These are phyloP conservation scores for Heliconius charithonia DNA, from an alignment of 2,888 invertebrate genomes.

Conservation along the genomic window DNA sequence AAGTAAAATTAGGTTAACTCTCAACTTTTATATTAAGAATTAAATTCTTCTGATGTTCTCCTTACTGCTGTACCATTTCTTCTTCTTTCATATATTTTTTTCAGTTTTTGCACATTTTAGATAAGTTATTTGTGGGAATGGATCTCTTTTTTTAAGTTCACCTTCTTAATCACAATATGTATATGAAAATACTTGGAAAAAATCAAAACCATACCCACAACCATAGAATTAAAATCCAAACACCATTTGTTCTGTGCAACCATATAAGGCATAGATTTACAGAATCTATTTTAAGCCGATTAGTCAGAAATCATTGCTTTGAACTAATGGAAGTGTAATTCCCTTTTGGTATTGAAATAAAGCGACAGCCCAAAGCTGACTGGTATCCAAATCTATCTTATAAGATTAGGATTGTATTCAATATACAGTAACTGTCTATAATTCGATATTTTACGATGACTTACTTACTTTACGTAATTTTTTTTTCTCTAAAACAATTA, in stretches of 20 bases:
- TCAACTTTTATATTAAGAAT: too few relatives aligned
- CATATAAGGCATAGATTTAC: neutral
- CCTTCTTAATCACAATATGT: neutral
- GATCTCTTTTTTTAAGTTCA: neutral
- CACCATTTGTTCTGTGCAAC: neutral
- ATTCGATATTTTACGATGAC: neutral
- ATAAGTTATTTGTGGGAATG: too few relatives aligned
- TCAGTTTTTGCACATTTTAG: too few relatives aligned
- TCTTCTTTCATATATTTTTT: too few relatives aligned
- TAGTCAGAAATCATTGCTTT: slow-evolving; percentile 5
- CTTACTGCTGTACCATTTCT: too few relatives aligned
- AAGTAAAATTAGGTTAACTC: neutral
- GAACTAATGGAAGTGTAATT: slow-evolving; percentile 5
- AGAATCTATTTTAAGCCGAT: slow-evolving; percentile 1
- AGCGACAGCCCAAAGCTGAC: neutral
- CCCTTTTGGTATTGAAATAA: neutral
- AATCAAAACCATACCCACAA: neutral
- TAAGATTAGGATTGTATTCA: neutral
- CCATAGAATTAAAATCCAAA: neutral
- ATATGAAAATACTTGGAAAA: neutral
- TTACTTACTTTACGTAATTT: too few relatives aligned
- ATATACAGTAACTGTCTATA: neutral
- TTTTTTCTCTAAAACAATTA: too few relatives aligned
- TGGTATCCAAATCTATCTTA: neutral
- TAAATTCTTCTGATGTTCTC: neutral